phyloP scores from a whole-genome alignment of 2,888 invertebrate genomes.

The Escarpia spicata region DNA sequence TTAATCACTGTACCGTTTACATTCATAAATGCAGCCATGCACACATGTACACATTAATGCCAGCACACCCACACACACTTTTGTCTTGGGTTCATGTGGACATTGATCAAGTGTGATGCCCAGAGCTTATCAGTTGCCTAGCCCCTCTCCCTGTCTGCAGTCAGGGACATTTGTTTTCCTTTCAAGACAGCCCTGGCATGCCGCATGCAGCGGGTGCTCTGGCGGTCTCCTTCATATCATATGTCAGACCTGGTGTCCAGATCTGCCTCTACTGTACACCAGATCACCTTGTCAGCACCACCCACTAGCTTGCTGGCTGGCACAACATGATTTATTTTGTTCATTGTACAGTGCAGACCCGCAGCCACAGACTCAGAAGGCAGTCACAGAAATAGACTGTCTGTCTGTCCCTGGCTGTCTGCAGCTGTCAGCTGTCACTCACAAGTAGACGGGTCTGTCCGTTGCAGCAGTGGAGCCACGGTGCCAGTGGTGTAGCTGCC shows the following conservation, averaged over 20 bases:
- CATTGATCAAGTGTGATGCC: conserved; percentile 6
- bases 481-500: neutral
- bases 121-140: neutral
- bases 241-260: conserved; percentile 1
- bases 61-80: no score
- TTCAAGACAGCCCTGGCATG: neutral
- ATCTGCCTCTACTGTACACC: neutral
- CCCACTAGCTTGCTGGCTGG: neutral
- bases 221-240: neutral
- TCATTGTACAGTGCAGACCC: neutral
- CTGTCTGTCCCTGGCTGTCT: conserved; percentile 1
- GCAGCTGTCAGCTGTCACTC: conserved; percentile 16
- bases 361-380: neutral
- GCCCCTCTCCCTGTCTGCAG: neutral
- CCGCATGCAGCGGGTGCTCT: neutral
- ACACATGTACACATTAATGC: no score
- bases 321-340: neutral
- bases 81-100: neutral
- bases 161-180: neutral
- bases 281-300: conserved; percentile 5
- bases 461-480: neutral
- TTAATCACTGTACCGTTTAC: no score
- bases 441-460: neutral
- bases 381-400: conserved; percentile 8
- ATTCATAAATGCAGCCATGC: no score